Base-by-base conservation (phyloP, 2,888 invertebrate genomes). In the Pheosia tremula region DNA sequence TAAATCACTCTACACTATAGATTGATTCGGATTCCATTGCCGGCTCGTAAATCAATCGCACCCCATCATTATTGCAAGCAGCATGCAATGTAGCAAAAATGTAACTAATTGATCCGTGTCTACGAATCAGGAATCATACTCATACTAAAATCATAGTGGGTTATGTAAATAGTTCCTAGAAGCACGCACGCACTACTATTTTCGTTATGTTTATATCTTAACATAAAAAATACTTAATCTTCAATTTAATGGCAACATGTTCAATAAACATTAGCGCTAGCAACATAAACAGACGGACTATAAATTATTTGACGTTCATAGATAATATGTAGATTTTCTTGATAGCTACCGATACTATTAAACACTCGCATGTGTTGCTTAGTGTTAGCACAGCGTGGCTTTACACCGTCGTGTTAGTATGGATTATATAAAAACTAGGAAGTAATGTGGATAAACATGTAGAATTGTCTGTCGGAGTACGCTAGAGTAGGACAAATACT, bases 21-120 rank as follows among this genome's bases (percentile, higher is more conserved):
- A 81, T 78, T 85, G 86, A 86, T 88, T 87, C 86, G 86, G 78
- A 75, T 77, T 79, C 79, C 82, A 82, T 64, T 79, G 82, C 71
- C 68, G 78, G 69, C 7, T 72, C 78, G 80, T 89, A 85, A 87
- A 88, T 89, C 88, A 79, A 72, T 77, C 71, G 71, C 62, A 58
- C 70, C 62, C 74, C 68, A 77, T 82, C 81, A 81, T 84, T 84
- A 83, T 78, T 68, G 74, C 74, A 74, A 74, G 79, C 72, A 79
- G 79, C 73, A 74, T 71, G 78, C 77, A 80, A 75, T 83, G 80
- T 79, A 79, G 75, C 80, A 78, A 80, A 82, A 80, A 78, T 77
- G 68, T 64, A 62, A 68, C 72, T 81, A 80, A 82, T 82, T 81
- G 64, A 64, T 70, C 63, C 45, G 13, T 50, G 50, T 13, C 13